Conservation (phyloP, 2,113 vertebrate species). For the Tetrax tetrax region DNA sequence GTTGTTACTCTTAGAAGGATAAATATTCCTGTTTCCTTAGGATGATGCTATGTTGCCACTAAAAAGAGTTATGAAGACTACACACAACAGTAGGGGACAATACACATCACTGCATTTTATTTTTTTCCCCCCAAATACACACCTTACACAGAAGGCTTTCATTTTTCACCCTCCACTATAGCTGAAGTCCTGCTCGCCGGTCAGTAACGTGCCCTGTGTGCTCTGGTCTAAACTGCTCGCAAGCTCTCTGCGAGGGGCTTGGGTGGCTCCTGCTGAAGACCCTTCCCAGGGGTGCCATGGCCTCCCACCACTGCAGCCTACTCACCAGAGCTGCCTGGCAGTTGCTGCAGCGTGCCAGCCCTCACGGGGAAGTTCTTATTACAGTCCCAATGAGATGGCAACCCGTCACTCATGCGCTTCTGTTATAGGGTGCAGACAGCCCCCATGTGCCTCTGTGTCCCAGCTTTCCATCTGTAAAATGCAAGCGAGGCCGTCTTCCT, state of each 20-base stretch:
- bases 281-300: no score
- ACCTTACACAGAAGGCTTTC: background rate
- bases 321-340: background rate
- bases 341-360: accelerated
- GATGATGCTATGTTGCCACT: background rate
- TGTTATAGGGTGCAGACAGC: background rate
- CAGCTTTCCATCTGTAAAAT: background rate
- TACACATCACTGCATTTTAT: background rate
- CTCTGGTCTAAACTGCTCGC: background rate
- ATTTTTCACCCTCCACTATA: background rate
- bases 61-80: background rate
- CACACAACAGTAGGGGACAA: background rate
- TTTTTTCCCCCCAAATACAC: no score
- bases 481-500: background rate
- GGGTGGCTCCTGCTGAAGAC: background rate
- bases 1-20: background rate
- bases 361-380: background rate
- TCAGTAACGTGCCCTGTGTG: accelerated
- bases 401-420: background rate
- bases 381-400: background rate
- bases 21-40: background rate
- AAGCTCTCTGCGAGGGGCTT: background rate
- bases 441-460: accelerated
- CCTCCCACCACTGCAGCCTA: background rate
- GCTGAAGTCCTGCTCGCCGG: background rate